Conservation (phyloP, 2,113 vertebrate genomes). For the Emydocephalus ijimae region DNA sequence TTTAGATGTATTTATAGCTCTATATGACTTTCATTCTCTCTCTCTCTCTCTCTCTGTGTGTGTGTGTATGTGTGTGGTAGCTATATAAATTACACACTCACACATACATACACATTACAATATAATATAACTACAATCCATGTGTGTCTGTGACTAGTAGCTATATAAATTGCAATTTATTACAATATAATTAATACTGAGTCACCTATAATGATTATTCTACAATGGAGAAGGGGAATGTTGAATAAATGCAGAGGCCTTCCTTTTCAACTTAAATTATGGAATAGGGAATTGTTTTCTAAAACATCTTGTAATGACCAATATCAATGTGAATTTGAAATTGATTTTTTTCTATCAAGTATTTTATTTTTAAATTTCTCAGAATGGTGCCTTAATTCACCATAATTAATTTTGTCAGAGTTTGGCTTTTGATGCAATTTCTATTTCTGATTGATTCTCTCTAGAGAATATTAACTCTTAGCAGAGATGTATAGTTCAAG, state of each 20-base stretch:
- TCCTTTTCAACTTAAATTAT: neutral
- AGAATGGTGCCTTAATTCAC: neutral
- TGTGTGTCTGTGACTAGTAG: neutral
- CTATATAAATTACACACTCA: no score
- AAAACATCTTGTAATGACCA: neutral
- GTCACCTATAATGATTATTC: neutral
- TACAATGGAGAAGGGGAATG: neutral
- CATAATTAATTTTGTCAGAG: neutral
- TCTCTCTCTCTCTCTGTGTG: no score
- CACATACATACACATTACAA: no score
- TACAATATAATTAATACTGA: conserved; percentile 1
- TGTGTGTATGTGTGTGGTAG: no score
- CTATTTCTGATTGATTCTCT: neutral
- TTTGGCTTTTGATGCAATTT: neutral
- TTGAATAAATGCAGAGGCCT: neutral
- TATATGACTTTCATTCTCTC: no score
- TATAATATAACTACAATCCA: no score
- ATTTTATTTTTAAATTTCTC: neutral
- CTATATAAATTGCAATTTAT: neutral
- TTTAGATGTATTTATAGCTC: no score
- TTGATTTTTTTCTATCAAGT: neutral
- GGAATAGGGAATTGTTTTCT: neutral
- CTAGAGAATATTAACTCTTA: neutral
- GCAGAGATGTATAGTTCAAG: neutral
- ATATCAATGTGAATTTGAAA: neutral